Conservation (phyloP, 1,140 invertebrate species). For the Latrodectus geometricus region DNA sequence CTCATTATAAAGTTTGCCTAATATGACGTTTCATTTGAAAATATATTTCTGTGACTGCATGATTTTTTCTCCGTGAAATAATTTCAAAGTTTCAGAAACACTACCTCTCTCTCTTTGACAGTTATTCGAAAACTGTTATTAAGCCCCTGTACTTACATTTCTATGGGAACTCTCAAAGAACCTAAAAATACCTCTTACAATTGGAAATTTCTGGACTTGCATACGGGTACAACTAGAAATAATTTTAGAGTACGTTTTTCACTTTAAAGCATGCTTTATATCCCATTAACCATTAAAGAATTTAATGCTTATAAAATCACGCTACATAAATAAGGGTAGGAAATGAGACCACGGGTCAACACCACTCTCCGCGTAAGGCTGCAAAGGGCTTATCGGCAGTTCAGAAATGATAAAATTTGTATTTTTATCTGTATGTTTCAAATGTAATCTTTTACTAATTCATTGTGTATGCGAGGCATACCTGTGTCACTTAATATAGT, state of each 20-base stretch:
- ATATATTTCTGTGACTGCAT: too few species aligned
- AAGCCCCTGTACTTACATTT: conserved; percentile 28
- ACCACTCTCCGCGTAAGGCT: not conserved
- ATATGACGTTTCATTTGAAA: too few species aligned
- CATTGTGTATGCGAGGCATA: conserved; percentile 45
- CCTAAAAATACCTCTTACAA: conserved; percentile 49
- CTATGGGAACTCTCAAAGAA: conserved; percentile 27
- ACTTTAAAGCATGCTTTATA: not conserved
- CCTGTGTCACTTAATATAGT: conserved; percentile 24
- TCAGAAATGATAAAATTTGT: conserved; percentile 1
- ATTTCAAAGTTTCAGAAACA: conserved; percentile 27
- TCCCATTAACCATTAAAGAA: too few species aligned
- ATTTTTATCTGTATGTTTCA: conserved; percentile 39
- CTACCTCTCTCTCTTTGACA: conserved; percentile 51
- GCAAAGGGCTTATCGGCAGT: not conserved
- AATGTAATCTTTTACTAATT: conserved; percentile 16
- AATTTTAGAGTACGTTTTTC: not conserved
- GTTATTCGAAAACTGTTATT: conserved; percentile 12
- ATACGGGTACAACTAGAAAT: conserved; percentile 47
- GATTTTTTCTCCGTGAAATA: not conserved
- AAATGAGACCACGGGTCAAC: not conserved
- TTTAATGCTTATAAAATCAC: not conserved
- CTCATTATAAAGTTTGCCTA: too few species aligned
- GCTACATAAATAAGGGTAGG: not conserved
- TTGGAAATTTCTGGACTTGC: conserved; percentile 21